Evolutionary conservation across 2,888 invertebrate species (phyloP).

Genomic region (Portevinia maculata): DNA sequence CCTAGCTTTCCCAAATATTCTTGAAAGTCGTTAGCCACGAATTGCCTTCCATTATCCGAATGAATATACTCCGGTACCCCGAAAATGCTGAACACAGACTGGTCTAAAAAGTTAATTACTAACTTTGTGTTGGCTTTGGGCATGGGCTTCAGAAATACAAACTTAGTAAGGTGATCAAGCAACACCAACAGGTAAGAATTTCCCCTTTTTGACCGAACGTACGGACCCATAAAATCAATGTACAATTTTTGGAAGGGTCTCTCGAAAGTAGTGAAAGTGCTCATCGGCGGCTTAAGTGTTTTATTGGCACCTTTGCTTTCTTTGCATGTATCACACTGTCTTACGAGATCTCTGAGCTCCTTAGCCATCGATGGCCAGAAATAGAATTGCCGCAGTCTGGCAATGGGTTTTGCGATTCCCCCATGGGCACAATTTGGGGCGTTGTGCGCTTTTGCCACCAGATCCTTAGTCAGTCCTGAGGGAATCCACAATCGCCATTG

Average conservation of each 20-base stretch:
- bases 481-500: constrained; percentile 31
- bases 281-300: too few species aligned
- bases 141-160: too few species aligned
- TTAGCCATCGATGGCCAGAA: constrained; percentile 1
- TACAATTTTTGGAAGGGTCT: too few species aligned
- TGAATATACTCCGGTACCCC: too few species aligned
- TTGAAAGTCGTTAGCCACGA: neutral
- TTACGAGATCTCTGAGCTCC: neutral
- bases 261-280: too few species aligned
- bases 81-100: neutral
- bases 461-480: neutral
- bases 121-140: too few species aligned
- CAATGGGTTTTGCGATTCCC: neutral
- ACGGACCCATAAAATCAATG: too few species aligned
- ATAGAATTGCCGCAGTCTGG: neutral
- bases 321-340: neutral
- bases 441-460: neutral
- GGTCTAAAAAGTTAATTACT: too few species aligned
- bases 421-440: neutral
- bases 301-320: neutral
- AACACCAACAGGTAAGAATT: neutral
- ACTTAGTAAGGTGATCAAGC: too few species aligned
- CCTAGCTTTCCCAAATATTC: too few species aligned
- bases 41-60: neutral
- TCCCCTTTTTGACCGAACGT: too few species aligned